Evolutionary conservation across 2,113 vertebrate genomes (phyloP).

Genomic region (Orthonyx spaldingii): DNA sequence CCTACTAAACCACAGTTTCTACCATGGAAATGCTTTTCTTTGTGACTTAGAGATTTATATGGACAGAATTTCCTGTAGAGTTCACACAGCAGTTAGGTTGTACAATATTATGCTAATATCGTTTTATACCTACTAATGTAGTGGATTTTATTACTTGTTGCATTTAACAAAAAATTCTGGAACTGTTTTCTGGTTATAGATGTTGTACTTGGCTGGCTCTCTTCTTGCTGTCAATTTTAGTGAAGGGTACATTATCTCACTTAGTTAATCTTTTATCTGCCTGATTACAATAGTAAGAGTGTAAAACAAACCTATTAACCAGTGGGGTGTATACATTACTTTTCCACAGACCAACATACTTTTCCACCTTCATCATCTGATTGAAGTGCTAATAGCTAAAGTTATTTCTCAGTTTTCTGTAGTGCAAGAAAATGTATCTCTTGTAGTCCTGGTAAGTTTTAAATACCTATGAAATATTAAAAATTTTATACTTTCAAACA

Average conservation of each 20-base stretch:
- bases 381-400: background rate
- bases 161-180: background rate
- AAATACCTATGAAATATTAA: background rate
- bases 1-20: background rate
- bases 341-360: background rate
- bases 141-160: background rate
- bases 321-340: background rate
- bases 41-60: background rate
- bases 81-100: background rate
- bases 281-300: background rate
- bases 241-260: background rate
- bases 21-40: background rate
- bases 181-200: background rate
- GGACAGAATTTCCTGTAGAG: background rate
- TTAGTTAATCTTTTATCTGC: background rate
- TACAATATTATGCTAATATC: background rate
- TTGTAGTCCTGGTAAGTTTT: background rate
- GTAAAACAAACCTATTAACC: background rate
- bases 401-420: background rate
- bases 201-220: background rate
- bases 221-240: background rate
- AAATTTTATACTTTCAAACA: background rate
- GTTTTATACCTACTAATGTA: background rate
- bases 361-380: background rate
- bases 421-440: background rate